These are phyloP conservation scores for Mayetiola destructor DNA, from an alignment of 2,888 invertebrate species.

Conservation along the genomic window DNA sequence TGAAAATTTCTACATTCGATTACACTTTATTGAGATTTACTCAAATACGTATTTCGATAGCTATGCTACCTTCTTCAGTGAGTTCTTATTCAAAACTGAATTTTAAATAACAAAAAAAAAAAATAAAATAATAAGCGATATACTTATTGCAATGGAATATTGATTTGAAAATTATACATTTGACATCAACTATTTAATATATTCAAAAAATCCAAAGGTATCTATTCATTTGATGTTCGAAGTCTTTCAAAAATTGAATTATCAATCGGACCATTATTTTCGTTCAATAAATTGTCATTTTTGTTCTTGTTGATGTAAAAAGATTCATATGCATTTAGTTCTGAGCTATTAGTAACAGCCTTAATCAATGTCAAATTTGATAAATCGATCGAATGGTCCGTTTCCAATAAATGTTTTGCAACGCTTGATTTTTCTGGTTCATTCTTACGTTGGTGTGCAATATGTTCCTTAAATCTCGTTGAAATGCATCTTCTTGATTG, in stretches of 20 bases:
- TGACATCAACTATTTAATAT: not conserved
- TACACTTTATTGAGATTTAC: no score
- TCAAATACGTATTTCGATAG: not conserved
- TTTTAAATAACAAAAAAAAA: not conserved
- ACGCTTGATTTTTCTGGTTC: not conserved
- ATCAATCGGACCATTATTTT: not conserved
- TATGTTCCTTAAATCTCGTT: not conserved
- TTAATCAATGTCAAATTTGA: not conserved
- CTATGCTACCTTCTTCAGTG: not conserved
- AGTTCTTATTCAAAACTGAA: not conserved
- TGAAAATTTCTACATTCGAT: no score
- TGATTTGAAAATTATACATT: not conserved
- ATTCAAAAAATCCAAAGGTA: not conserved
- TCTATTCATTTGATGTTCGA: not conserved
- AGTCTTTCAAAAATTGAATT: not conserved
- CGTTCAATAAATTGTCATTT: not conserved
- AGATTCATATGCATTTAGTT: not conserved
- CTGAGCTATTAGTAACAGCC: not conserved
- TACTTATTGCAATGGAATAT: not conserved
- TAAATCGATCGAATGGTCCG: not conserved
- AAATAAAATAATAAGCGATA: not conserved
- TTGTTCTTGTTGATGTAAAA: not conserved
- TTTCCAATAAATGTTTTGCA: not conserved
- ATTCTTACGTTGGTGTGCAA: not conserved
- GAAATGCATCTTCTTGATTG: not conserved